Percentiles rank a stretch among this genome's conserved stretches.
Evolutionary conservation across 2,797 vertebrate genomes (phyloP).

Genomic region (Danionella dracula): DNA sequence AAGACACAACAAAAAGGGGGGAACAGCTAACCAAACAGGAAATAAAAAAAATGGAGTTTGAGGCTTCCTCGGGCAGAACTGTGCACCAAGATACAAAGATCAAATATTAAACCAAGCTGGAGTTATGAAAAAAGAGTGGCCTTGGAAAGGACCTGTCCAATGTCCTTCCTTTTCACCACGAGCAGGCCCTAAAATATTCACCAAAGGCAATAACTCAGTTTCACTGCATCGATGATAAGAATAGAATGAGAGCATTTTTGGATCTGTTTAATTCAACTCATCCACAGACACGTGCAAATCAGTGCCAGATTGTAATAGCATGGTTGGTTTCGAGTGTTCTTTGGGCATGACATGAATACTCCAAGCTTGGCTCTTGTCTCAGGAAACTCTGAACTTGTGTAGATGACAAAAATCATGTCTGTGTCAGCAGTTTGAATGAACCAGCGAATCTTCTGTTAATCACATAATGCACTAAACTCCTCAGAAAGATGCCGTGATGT

Average conservation of each 20-base stretch:
- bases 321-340: not conserved
- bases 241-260: not conserved
- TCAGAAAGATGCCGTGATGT: conserved; percentile 9
- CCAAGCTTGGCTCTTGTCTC: not conserved
- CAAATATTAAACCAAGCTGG: too few species aligned
- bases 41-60: too few species aligned
- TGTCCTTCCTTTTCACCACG: too few species aligned
- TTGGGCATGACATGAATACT: conserved; percentile 4
- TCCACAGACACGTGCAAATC: conserved; percentile 9
- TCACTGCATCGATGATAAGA: not conserved
- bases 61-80: too few species aligned
- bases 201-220: not conserved
- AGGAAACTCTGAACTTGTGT: not conserved
- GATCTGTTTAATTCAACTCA: not conserved
- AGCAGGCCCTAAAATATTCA: too few species aligned
- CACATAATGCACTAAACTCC: not conserved
- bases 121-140: too few species aligned
- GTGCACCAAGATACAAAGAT: too few species aligned
- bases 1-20: too few species aligned
- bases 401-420: conserved; percentile 10
- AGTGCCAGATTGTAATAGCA: not conserved
- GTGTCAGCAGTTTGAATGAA: conserved; percentile 23
- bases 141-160: too few species aligned
- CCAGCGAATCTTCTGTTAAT: conserved; percentile 14
- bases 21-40: not conserved